Conservation (phyloP, 2,888 invertebrate genomes). For the Sinohyriopsis cumingii region DNA sequence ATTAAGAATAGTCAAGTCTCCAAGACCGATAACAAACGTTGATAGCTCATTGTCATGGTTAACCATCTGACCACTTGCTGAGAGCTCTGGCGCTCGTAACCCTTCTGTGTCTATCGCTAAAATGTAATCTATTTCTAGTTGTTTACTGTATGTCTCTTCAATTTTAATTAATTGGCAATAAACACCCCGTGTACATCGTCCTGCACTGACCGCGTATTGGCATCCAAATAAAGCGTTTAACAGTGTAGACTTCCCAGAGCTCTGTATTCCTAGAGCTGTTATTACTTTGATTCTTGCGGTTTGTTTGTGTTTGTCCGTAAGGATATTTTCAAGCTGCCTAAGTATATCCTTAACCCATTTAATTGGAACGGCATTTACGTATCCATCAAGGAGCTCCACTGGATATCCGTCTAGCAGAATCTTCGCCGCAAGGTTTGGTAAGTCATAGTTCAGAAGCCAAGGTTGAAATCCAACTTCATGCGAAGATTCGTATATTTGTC, state of each 20-base stretch:
- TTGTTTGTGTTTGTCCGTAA: not conserved
- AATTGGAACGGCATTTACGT: constrained; percentile 5
- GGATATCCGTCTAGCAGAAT: constrained; percentile 10
- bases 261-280: constrained; percentile 27
- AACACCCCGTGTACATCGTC: constrained; percentile 23
- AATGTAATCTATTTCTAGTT: constrained; percentile 13
- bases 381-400: constrained; percentile 10
- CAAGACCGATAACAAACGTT: constrained; percentile 20
- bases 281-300: not conserved
- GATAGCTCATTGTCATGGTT: constrained; percentile 22
- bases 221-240: constrained; percentile 24
- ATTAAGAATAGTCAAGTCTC: constrained; percentile 15
- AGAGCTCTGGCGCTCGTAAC: constrained; percentile 14
- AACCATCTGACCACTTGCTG: constrained; percentile 1
- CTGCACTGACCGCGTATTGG: constrained; percentile 24
- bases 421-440: constrained; percentile 1
- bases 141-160: not conserved
- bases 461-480: too few species aligned
- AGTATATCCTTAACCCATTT: constrained; percentile 1
- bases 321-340: not conserved
- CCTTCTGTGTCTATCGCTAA: constrained; percentile 29
- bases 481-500: constrained; percentile 10
- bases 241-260: constrained; percentile 26
- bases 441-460: not conserved
- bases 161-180: constrained; percentile 21